phyloP scores from a whole-genome alignment of 2,888 invertebrate species.

The Nomada lathburiana region DNA sequence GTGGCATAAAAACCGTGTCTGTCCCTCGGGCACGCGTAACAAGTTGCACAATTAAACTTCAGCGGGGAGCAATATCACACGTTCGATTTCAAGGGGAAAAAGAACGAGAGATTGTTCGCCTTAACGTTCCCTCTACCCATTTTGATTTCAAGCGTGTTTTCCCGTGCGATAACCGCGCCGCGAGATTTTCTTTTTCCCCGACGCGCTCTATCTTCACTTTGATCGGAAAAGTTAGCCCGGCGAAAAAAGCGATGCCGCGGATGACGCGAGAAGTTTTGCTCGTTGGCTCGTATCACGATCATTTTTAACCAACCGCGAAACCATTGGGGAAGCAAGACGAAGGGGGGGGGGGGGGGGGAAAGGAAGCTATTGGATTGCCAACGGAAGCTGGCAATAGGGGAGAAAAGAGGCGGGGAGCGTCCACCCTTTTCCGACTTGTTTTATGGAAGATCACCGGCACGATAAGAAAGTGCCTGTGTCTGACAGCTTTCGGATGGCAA shows the following conservation, averaged over 20 bases:
- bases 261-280: constrained; percentile 35
- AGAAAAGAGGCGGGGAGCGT: constrained; percentile 32
- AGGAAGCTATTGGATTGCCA: constrained; percentile 43
- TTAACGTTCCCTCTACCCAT: constrained; percentile 11
- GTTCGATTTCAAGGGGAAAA: background rate
- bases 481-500: constrained; percentile 67
- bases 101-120: constrained; percentile 28
- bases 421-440: constrained; percentile 62
- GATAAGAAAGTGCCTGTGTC: constrained; percentile 64
- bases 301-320: constrained; percentile 54
- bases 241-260: background rate
- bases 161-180: constrained; percentile 29
- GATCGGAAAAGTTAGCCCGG: constrained; percentile 54
- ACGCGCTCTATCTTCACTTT: constrained; percentile 47
- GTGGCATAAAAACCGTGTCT: background rate
- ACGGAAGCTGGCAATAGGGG: constrained; percentile 29
- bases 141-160: constrained; percentile 17
- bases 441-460: constrained; percentile 60
- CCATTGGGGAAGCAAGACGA: background rate
- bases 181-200: constrained; percentile 3
- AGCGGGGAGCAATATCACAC: background rate
- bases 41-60: constrained; percentile 14
- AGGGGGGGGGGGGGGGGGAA: background rate
- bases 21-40: background rate
- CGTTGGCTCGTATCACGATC: constrained; percentile 37